These are phyloP conservation scores for Drosophila mimica DNA, from an alignment of 2,888 invertebrate genomes.

Conservation along the genomic window DNA sequence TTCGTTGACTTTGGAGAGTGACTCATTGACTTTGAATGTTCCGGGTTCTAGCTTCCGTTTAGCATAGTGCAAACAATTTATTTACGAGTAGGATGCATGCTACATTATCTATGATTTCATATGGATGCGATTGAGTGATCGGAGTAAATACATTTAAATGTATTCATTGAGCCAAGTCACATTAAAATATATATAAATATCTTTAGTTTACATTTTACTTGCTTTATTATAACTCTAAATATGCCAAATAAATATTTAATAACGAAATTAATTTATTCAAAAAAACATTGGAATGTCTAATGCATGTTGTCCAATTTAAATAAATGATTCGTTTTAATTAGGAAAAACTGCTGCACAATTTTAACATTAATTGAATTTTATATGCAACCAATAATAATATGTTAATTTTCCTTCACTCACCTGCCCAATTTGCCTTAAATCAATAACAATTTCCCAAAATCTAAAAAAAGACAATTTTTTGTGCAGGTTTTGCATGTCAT, in stretches of 20 bases:
- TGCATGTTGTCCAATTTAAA: not conserved
- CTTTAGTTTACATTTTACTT: not conserved
- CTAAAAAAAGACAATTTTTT: not conserved
- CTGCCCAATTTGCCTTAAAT: slow-evolving; percentile 15
- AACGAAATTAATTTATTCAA: not conserved
- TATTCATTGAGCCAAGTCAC: not conserved
- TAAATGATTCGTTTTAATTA: not conserved
- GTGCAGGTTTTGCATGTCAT: not conserved
- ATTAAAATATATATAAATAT: not conserved
- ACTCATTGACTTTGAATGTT: slow-evolving; percentile 61
- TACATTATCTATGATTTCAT: slow-evolving; percentile 13
- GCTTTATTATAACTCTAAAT: not conserved
- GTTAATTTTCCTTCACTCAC: slow-evolving; percentile 33
- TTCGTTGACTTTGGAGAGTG: slow-evolving; percentile 57
- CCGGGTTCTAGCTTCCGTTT: slow-evolving; percentile 20
- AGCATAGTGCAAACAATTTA: slow-evolving; percentile 17
- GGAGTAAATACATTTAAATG: not conserved
- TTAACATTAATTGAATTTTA: slow-evolving; percentile 49
- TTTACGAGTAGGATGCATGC: slow-evolving; percentile 9
- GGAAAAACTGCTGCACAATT: slow-evolving; percentile 15
- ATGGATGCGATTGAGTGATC: not conserved
- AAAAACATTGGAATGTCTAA: not conserved
- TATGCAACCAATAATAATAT: slow-evolving; percentile 49
- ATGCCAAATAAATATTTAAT: not conserved
- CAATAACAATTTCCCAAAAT: slow-evolving; percentile 16